phyloP scores from a whole-genome alignment of 2,797 vertebrate genomes.

The Channa striata region DNA sequence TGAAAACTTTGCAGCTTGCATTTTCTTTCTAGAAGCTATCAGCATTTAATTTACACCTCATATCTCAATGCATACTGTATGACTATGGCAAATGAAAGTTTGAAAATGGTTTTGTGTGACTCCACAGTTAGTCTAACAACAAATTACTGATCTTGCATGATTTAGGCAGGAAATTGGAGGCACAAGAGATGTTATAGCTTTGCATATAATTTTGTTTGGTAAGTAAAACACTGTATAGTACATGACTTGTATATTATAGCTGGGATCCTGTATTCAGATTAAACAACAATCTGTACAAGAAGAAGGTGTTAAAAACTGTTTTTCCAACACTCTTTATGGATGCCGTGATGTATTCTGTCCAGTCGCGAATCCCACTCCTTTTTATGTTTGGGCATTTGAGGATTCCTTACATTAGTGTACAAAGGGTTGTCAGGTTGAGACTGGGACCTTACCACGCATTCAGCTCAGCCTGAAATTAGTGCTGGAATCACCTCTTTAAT shows the following conservation, averaged over 20 bases:
- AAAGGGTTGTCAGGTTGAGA: conserved; percentile 82
- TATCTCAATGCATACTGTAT: conserved; percentile 33
- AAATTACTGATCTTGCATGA: conserved; percentile 22
- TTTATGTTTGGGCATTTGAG: conserved; percentile 31
- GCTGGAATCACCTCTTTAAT: conserved; percentile 88
- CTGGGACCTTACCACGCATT: conserved; percentile 87
- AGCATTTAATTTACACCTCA: conserved; percentile 57
- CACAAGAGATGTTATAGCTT: background rate
- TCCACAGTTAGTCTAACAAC: conserved; percentile 22
- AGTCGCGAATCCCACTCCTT: conserved; percentile 6
- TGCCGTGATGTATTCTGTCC: background rate
- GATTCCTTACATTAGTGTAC: conserved; percentile 73
- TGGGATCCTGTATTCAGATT: background rate
- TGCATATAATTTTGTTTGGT: conserved; percentile 15
- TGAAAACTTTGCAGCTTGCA: conserved; percentile 36
- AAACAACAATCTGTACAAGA: background rate
- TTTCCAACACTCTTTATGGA: background rate
- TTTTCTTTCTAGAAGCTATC: conserved; percentile 31
- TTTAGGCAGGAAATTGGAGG: conserved; percentile 26
- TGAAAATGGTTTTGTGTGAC: conserved; percentile 24
- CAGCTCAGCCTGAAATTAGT: conserved; percentile 86
- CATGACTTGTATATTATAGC: conserved; percentile 13
- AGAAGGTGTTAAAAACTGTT: background rate
- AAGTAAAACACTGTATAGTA: background rate
- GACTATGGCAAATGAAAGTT: conserved; percentile 35